Conservation (phyloP, 2,113 vertebrate genomes). For the Aix galericulata region DNA sequence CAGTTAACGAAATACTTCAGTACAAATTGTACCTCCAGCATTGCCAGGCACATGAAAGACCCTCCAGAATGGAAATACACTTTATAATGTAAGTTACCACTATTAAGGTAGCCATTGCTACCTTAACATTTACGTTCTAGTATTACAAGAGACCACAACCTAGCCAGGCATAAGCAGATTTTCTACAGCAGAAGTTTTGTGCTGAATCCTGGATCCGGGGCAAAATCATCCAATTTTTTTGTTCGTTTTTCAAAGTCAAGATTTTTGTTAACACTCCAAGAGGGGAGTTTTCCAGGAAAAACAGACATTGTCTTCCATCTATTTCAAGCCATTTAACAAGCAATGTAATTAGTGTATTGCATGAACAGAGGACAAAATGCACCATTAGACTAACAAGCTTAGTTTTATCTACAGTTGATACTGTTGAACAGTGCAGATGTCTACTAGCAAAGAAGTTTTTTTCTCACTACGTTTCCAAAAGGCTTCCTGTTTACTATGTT, state of each 20-base stretch:
- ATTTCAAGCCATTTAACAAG: background rate
- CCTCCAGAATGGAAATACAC: background rate
- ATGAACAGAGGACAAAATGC: background rate
- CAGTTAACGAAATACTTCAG: background rate
- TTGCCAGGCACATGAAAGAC: rapidly evolving
- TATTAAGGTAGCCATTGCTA: background rate
- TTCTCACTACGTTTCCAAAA: background rate
- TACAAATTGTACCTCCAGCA: background rate
- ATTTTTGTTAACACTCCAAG: background rate
- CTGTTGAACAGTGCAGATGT: background rate
- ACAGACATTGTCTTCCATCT: background rate
- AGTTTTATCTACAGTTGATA: background rate
- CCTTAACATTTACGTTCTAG: background rate
- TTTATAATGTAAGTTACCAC: background rate
- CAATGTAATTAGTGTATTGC: background rate
- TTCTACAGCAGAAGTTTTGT: background rate
- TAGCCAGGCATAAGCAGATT: background rate
- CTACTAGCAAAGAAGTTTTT: background rate
- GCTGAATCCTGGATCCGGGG: background rate
- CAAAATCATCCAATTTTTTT: background rate
- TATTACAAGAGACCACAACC: background rate
- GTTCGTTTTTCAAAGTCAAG: background rate
- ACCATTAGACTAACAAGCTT: background rate
- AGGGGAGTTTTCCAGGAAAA: background rate
- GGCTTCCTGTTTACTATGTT: background rate